Conservation (phyloP, 2,888 invertebrate species). For the Hemistola chrysoprasaria region DNA sequence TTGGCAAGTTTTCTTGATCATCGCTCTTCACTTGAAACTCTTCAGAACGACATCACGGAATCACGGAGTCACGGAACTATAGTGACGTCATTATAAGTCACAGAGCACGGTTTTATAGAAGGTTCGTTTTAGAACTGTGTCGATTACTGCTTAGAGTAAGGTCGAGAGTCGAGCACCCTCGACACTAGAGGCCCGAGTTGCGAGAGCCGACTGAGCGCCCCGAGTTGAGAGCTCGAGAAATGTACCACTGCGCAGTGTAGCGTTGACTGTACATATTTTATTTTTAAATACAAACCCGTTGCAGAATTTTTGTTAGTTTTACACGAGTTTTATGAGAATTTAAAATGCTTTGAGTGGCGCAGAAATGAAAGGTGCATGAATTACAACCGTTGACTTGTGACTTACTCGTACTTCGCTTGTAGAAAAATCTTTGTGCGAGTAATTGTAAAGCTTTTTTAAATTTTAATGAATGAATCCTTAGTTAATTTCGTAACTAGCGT, state of each 20-base stretch:
- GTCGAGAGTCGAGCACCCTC: slow-evolving; percentile 54
- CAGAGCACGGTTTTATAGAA: slow-evolving; percentile 14
- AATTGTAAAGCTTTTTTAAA: too few relatives aligned
- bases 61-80: too few relatives aligned
- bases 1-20: slow-evolving; percentile 75
- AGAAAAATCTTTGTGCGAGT: too few relatives aligned
- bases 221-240: slow-evolving; percentile 45
- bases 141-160: slow-evolving; percentile 46
- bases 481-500: too few relatives aligned
- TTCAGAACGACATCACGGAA: slow-evolving; percentile 10
- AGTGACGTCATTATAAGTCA: slow-evolving; percentile 35
- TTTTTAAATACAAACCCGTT: slow-evolving; percentile 47
- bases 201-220: slow-evolving; percentile 59
- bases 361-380: slow-evolving; percentile 3
- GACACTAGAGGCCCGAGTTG: slow-evolving; percentile 34
- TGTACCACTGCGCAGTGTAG: slow-evolving; percentile 68
- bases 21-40: slow-evolving; percentile 36
- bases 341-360: slow-evolving; percentile 38
- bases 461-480: too few relatives aligned
- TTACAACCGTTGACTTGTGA: slow-evolving; percentile 16
- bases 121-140: slow-evolving; percentile 40
- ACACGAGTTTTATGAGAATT: slow-evolving; percentile 37
- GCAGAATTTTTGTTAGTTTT: slow-evolving; percentile 43
- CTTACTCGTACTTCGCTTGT: too few relatives aligned
- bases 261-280: slow-evolving; percentile 52